Conservation (phyloP, 2,113 vertebrate species). For the Natator depressus region DNA sequence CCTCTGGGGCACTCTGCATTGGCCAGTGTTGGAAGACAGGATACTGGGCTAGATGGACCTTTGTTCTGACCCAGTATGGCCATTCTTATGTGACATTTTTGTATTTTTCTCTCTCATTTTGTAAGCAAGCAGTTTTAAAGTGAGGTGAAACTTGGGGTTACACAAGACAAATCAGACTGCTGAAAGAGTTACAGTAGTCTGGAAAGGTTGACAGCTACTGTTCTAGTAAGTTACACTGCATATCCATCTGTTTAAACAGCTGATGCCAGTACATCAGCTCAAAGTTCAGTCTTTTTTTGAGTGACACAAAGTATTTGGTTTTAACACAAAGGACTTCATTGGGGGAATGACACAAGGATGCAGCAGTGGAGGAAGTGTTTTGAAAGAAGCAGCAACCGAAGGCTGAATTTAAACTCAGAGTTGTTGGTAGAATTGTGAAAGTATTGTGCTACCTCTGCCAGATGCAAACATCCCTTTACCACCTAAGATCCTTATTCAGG, state of each 20-base stretch:
- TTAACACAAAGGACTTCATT: background rate
- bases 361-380: rapidly evolving
- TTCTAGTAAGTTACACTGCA: background rate
- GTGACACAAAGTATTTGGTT: background rate
- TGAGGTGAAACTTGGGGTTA: too few species aligned
- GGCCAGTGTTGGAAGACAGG: too few species aligned
- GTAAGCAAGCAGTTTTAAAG: too few species aligned
- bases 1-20: too few species aligned
- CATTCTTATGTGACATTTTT: too few species aligned
- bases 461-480: background rate
- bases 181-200: too few species aligned
- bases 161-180: too few species aligned
- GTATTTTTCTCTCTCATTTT: too few species aligned
- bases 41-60: too few species aligned
- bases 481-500: background rate
- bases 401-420: background rate
- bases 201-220: too few species aligned
- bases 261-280: background rate
- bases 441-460: background rate
- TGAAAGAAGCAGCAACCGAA: background rate
- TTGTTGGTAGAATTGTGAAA: background rate
- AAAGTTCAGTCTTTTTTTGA: background rate
- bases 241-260: background rate
- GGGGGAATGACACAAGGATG: background rate
- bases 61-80: too few species aligned